A percentile compares a stretch with the other conserved stretches of the same genome.
Conservation (phyloP, 2,888 invertebrate genomes). For the Fragum sueziense region DNA sequence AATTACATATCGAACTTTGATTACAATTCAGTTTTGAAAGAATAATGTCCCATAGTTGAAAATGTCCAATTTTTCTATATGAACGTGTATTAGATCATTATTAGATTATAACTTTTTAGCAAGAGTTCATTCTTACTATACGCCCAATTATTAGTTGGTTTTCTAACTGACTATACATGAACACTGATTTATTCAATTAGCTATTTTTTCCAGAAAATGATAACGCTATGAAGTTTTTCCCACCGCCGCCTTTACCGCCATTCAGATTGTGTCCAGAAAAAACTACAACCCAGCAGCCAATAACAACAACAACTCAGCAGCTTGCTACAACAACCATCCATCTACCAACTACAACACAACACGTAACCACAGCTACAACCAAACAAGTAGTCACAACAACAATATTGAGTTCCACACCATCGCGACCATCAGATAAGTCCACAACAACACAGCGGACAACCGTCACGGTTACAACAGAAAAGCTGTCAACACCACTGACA, state of each 20-base stretch:
- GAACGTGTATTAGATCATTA: background rate
- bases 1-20: background rate
- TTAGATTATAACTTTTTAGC: background rate
- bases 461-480: background rate
- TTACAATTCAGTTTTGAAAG: background rate
- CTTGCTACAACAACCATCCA: background rate
- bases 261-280: conserved; percentile 3
- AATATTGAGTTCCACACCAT: too few relatives aligned
- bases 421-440: background rate
- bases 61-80: background rate
- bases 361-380: background rate
- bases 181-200: background rate
- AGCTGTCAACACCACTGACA: background rate
- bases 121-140: too few relatives aligned
- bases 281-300: background rate
- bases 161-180: background rate
- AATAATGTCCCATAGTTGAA: background rate
- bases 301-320: background rate
- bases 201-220: background rate
- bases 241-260: conserved; percentile 18
- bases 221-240: background rate
- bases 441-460: background rate
- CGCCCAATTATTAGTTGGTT: background rate
- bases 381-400: too few relatives aligned
- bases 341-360: background rate